These are phyloP conservation scores for Monomorium pharaonis DNA, from an alignment of 1,140 invertebrate genomes.

Conservation along the genomic window DNA sequence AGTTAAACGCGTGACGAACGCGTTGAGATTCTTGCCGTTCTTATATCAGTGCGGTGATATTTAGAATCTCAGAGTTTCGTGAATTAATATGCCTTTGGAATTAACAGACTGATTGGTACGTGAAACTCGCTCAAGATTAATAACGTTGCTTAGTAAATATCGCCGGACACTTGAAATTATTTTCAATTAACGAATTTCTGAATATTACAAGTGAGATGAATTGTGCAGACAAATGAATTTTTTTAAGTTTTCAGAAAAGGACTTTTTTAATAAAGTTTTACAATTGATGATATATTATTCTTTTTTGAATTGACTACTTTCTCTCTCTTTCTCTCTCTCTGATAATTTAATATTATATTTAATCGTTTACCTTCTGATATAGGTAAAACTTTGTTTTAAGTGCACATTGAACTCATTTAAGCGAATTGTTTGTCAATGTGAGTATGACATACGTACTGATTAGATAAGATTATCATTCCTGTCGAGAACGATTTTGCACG, in stretches of 20 bases:
- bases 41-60: background rate
- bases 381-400: background rate
- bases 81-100: background rate
- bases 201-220: background rate
- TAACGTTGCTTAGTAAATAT: background rate
- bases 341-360: background rate
- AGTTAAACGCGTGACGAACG: background rate
- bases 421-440: slow-evolving; percentile 7
- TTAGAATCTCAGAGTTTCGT: background rate
- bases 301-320: background rate
- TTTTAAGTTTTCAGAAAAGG: background rate
- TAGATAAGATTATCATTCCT: slow-evolving; percentile 45
- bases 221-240: background rate
- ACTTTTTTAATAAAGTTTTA: background rate
- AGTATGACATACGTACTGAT: slow-evolving; percentile 3
- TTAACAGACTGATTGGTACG: background rate
- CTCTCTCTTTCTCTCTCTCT: too few species aligned
- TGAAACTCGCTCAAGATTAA: background rate
- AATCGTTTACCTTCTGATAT: background rate
- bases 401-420: slow-evolving; percentile 24
- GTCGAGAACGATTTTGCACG: background rate
- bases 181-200: background rate
- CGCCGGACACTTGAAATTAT: background rate
- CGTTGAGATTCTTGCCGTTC: background rate
- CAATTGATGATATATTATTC: background rate